Evolutionary conservation across 2,888 invertebrate species (phyloP), one percentile per base, ranked within the genome.

Genomic region (Caenorhabditis zanzibari): DNA sequence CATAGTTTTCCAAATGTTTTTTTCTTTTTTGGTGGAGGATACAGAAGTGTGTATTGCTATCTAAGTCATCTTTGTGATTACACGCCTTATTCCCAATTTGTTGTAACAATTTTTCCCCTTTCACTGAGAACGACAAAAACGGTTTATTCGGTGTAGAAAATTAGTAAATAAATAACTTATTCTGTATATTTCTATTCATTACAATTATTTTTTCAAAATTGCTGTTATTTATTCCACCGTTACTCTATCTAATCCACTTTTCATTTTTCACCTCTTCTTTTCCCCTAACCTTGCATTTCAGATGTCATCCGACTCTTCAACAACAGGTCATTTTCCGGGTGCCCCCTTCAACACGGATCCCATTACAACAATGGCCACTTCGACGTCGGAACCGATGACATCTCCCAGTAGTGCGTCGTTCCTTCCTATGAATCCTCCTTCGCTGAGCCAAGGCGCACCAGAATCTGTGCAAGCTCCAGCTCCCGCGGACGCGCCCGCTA

Each of bases 101-200:
- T 68, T 68, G n/a, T 47, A 61, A 38, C 16, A 26, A 22, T 14
- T 56, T 59, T 72, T 32, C 32, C 32, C 58, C n/a, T 63, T 26
- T n/a, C 41, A 0, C 41, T 63, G 24, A 22, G 22, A 63, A 63
- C 7, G 10, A 24, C 16, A 38, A 59, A 68, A 59, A 69, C 76
- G 76, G 76, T 76, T 76, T 68, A 26, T 76, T 61, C 68, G 76
- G 76, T 68, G 59, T 76, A 76, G 76, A 14, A 16, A 63, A 41
- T n/a, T 68, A 66, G 66, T 22, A 26, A 76, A 63, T 77, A 38
- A 77, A 69, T 41, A 63, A 71, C 71, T 58, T 71, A 63, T 64
- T 54, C 16, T 63, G 24, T 63, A n/a, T 26, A 32, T 44, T 63
- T 19, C 16, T n/a, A 9, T 9, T 44, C 49, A 35, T 38, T 68